These are phyloP conservation scores for Tiliacea aurago DNA, from an alignment of 2,888 invertebrate genomes.

Conservation along the genomic window DNA sequence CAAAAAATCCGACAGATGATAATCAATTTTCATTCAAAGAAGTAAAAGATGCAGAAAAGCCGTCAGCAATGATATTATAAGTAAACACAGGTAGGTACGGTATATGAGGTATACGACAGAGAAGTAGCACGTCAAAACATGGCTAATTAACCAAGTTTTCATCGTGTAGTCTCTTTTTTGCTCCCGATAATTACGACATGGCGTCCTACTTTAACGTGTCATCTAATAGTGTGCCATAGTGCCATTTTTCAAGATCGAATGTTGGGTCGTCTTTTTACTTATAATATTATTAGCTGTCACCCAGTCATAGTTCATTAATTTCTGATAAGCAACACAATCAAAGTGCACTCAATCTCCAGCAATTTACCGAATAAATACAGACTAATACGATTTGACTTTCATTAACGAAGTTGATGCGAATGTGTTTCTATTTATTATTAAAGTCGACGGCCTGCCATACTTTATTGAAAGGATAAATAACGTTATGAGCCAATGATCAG, in stretches of 20 bases:
- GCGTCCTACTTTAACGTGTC: not conserved
- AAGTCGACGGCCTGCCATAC: conserved; percentile 32
- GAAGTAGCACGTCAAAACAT: not conserved
- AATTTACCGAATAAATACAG: conserved; percentile 49
- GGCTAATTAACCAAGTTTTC: not conserved
- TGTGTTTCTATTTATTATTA: conserved; percentile 46
- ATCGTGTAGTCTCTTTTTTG: not conserved
- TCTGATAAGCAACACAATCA: conserved; percentile 31
- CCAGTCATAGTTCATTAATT: conserved; percentile 43
- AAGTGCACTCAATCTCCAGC: conserved; percentile 33
- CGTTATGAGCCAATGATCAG: conserved; percentile 3
- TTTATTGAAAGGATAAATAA: conserved; percentile 23
- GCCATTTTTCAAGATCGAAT: not conserved
- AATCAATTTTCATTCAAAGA: not conserved
- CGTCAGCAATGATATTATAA: not conserved
- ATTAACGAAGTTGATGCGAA: conserved; percentile 33
- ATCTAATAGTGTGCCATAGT: not conserved
- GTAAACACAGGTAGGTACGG: not conserved
- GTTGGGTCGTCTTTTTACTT: not conserved
- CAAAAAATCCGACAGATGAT: not conserved
- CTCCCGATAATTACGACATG: not conserved
- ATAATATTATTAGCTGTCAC: not conserved
- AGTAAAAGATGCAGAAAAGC: conserved; percentile 11
- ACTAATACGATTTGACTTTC: conserved; percentile 54
- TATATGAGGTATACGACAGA: no score